Evolutionary conservation across 2,888 invertebrate genomes (phyloP), one percentile per base, ranked within the genome.

Genomic region (Nyleta sp.): DNA sequence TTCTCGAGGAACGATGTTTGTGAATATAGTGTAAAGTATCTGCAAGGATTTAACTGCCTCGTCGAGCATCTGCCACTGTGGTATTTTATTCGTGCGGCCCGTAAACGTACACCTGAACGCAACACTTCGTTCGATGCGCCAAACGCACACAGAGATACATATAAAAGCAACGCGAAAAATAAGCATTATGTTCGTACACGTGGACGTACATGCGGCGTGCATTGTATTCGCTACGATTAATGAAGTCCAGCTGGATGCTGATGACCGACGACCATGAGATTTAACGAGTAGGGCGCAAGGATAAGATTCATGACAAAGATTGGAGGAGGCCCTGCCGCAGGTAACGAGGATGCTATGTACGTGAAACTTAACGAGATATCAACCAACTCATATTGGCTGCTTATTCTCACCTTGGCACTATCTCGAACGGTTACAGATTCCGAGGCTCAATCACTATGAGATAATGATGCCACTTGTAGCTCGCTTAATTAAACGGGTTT

Each of bases 241-340:
- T 80, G 80, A 80, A 76, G 80, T 80, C 73, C 80, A 80, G 76
- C 68, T 78, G 78, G 78, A 78, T 78, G 73, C 76, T 76, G 80
- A 76, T 76, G 76, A 80, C 76, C 76, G 73, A 80, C 73, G 76
- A 80, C 73, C 73, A 50, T 73, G 83, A 86, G 86, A 87, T 87
- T 86, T 87, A 87, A 87, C 84, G 86, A 87, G 86, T 83, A 81
- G 82, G 78, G 81, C 72, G 83, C 78, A 59, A 73, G 82, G 85
- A 85, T 85, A 86, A 87, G 87, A 88, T 88, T 87, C 88, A 87
- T 87, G 86, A 83, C 81, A 80, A 81, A 85, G 87, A 87, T 87
- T 84, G 80, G 83, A 81, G 77, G 76, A 33, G 53, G 60, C 53
- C 48, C 60, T 20, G 68, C 46, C 64, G 68, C 75, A 28, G 50